Percentiles rank a stretch among this genome's conserved stretches.
These are phyloP conservation scores for Xylota sylvarum DNA, from an alignment of 2,888 invertebrate genomes.

Conservation along the genomic window DNA sequence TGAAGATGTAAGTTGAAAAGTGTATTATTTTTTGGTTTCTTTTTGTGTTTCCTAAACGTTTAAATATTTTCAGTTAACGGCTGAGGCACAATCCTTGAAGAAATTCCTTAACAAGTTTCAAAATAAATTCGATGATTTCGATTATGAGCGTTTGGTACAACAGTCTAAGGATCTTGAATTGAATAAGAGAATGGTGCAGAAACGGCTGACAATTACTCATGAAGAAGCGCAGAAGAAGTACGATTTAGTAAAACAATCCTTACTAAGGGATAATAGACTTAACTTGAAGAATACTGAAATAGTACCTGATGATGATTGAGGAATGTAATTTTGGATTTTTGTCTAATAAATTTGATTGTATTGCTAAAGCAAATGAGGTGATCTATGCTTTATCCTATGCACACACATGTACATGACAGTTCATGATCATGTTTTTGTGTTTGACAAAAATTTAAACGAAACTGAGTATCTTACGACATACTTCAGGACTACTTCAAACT, in stretches of 20 bases:
- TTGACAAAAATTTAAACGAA: too few relatives aligned
- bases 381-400: too few relatives aligned
- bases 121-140: slow-evolving; percentile 82
- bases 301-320: background rate
- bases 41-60: background rate
- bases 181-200: slow-evolving; percentile 84
- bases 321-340: background rate
- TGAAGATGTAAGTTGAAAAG: slow-evolving; percentile 86
- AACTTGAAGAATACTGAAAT: slow-evolving; percentile 77
- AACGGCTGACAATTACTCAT: slow-evolving; percentile 83
- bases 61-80: slow-evolving; percentile 80
- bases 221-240: slow-evolving; percentile 84
- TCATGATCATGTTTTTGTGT: too few relatives aligned
- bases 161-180: slow-evolving; percentile 83
- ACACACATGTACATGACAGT: too few relatives aligned
- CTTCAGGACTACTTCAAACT: too few relatives aligned
- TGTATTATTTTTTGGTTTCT: background rate
- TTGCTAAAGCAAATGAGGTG: too few relatives aligned
- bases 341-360: slow-evolving; percentile 1
- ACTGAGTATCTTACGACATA: too few relatives aligned
- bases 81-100: slow-evolving; percentile 82
- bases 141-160: slow-evolving; percentile 82
- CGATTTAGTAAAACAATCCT: slow-evolving; percentile 81
- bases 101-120: slow-evolving; percentile 83
- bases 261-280: slow-evolving; percentile 81